These are phyloP conservation scores for Eulacestoma nigropectus DNA, from an alignment of 2,113 vertebrate genomes.

Conservation along the genomic window DNA sequence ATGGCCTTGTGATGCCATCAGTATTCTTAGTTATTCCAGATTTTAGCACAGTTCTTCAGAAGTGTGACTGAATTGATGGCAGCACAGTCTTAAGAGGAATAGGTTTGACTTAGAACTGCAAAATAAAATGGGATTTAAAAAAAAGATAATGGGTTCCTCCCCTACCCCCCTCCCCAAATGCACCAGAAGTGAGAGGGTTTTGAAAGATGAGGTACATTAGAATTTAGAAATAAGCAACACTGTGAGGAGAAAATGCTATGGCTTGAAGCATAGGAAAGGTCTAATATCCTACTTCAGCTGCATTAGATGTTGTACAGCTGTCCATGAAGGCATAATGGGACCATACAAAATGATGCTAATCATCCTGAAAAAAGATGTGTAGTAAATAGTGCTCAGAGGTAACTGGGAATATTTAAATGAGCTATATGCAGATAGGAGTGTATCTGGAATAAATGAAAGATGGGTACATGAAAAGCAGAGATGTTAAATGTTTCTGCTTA, in stretches of 20 bases:
- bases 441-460: neutral
- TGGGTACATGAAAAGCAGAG: neutral
- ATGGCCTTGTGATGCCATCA: neutral
- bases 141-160: neutral
- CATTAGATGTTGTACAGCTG: neutral
- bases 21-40: neutral
- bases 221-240: neutral
- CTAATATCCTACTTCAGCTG: neutral
- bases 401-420: constrained; percentile 6
- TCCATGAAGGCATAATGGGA: neutral
- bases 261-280: neutral
- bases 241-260: neutral
- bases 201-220: neutral
- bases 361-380: neutral
- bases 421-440: neutral
- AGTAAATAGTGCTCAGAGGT: neutral
- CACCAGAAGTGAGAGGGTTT: neutral
- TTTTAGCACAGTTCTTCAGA: constrained; percentile 6
- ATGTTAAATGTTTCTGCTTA: constrained; percentile 13
- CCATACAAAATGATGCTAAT: neutral
- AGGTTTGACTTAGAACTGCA: neutral
- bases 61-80: neutral
- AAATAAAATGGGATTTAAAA: neutral
- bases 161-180: neutral
- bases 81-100: neutral